Evolutionary conservation across 2,888 invertebrate genomes (phyloP), one percentile per base, ranked within the genome.

Genomic region (Blastobasis adustella): DNA sequence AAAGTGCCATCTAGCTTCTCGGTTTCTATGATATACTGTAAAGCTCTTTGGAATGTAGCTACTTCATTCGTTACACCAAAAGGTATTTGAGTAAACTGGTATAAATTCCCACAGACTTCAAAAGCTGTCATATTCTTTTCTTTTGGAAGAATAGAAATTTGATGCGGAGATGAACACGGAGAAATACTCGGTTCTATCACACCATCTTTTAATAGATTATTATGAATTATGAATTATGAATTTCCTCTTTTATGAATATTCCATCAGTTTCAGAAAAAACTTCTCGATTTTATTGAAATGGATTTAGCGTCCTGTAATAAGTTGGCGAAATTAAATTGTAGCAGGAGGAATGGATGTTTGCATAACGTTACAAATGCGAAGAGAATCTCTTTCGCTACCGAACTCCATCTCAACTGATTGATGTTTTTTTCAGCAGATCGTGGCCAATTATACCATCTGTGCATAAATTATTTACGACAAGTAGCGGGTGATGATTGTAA

Each of bases 1-100:
- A 46, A 62, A 5, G 52, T 57, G 0, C 56, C 56, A 5, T 45
- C 23, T 3, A 56, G 10, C 2, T 51, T 47, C 47, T 60, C 58
- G 37, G 38, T 53, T n/a, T 41, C 37, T 9, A 58, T 54, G 23
- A 58, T 47, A 8, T 41, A 53, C 5, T 58, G 10, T 0, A 54
- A n/a, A n/a, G 56, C 42, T 10, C 54, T 37, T 9, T 57, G 55
- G 38, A 58, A 58, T 0, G 49, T 49, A 0, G 56, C 50, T 1
- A 58, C 56, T 9, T 51, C 49, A 37, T 51, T 51, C 1, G 51
- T 49, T 8, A 49, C 48, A 8, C 54, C 50, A 42, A 52, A 51
- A 4, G 51, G 52, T 8, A 54, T 54, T 45, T 51, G 23, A 7
- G 39, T 39, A 10, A 51, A 54, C n/a, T 54, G 51, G 10, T 49